These are phyloP conservation scores for Crematogaster levior DNA, from an alignment of 2,888 invertebrate genomes.

Conservation along the genomic window DNA sequence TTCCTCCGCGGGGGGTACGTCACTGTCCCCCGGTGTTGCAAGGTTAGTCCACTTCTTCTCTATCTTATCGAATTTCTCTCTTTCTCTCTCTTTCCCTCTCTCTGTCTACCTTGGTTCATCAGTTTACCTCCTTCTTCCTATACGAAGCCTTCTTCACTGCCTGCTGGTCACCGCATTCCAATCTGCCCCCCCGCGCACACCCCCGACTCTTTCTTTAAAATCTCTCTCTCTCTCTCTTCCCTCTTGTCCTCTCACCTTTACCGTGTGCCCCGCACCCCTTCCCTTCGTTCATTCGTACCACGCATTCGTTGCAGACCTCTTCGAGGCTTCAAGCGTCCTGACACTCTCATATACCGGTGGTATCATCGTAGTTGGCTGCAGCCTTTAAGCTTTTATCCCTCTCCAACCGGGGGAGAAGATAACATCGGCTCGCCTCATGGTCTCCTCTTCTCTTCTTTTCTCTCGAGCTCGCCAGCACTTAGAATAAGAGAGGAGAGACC, in stretches of 20 bases:
- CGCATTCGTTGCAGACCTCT: conserved; percentile 71
- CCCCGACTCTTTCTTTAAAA: conserved; percentile 55
- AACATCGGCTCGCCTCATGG: conserved; percentile 76
- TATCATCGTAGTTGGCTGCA: conserved; percentile 83
- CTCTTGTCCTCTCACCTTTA: conserved; percentile 1
- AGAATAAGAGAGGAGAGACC: conserved; percentile 80
- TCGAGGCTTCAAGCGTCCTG: conserved; percentile 77
- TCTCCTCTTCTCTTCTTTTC: conserved; percentile 62
- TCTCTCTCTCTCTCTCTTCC: conserved; percentile 40
- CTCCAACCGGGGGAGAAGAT: conserved; percentile 78
- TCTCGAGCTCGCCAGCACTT: conserved; percentile 73
- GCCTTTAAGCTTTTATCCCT: conserved; percentile 83
- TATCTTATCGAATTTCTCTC: conserved; percentile 51
- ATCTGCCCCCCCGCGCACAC: conserved; percentile 69
- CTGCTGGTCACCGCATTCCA: conserved; percentile 84
- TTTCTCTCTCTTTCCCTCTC: conserved; percentile 48
- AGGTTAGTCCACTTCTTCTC: conserved; percentile 69
- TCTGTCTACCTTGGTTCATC: conserved; percentile 56
- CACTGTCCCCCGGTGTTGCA: conserved; percentile 80
- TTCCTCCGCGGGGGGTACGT: conserved; percentile 83
- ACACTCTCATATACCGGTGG: conserved; percentile 80
- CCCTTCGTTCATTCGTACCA: conserved; percentile 56
- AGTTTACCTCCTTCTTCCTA: conserved; percentile 60
- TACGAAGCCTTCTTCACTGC: conserved; percentile 71
- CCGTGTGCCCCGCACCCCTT: conserved; percentile 18